A percentile compares a stretch with the other conserved stretches of the same genome.
These are phyloP conservation scores for Caloenas nicobarica DNA, from an alignment of 2,113 vertebrate species.

Conservation along the genomic window DNA sequence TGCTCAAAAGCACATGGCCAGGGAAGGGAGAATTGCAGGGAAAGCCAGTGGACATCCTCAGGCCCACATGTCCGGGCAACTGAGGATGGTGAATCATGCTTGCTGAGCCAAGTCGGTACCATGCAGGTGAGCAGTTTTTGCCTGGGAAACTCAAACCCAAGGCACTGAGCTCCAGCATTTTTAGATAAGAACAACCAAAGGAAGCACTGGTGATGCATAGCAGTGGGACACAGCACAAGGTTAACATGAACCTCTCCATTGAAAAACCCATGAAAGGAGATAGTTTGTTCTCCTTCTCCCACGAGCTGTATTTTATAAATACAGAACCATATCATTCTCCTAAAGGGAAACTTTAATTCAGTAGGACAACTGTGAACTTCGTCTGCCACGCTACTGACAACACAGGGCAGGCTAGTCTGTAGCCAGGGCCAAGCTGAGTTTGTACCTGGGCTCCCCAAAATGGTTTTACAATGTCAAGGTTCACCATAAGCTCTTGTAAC, in stretches of 20 bases:
- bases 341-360: background rate
- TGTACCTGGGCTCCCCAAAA: background rate
- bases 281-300: background rate
- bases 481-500: background rate
- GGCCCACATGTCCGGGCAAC: background rate
- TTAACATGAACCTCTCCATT: fast-evolving
- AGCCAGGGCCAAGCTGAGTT: background rate
- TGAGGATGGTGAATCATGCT: background rate
- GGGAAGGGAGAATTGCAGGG: background rate
- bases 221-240: fast-evolving
- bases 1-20: background rate
- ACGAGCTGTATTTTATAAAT: background rate
- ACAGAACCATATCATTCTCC: background rate
- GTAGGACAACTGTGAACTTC: background rate
- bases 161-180: background rate
- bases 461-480: background rate
- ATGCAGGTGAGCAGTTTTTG: background rate
- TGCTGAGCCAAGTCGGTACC: fast-evolving
- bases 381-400: background rate
- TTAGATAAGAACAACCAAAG: background rate
- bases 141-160: background rate
- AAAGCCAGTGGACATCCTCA: background rate
- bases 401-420: background rate
- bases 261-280: fast-evolving
- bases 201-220: background rate